Base-by-base conservation (phyloP, 2,888 invertebrate species). In the Eudasyphora cyanicolor region DNA sequence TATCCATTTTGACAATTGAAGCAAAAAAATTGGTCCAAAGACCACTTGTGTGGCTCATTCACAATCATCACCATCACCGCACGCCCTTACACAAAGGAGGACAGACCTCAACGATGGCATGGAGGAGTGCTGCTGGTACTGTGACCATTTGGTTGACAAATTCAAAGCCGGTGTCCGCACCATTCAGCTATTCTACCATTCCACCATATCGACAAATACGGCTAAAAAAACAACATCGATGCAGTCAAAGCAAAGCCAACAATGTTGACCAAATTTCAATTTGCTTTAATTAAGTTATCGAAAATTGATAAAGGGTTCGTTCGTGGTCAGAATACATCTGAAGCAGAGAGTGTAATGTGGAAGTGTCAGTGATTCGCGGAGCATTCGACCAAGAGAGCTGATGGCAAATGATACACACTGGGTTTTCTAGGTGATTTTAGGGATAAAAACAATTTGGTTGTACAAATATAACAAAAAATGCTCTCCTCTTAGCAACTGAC, bases 241-340 rank as follows among this genome's bases (percentile, higher is more conserved):
- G 2, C 6, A 57, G 42, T 21, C 57, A 73, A 54, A 81, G 24
- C 24, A 69, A 57, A 79, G 77, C 49, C 82, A 71, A 69, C 70
- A 67, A 69, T 79, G 75, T 74, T 81, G 79, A 81, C 86, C 86
- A 79, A 81, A 84, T 85, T 86, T 86, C 86, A 86, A 86, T 86
- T 86, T 84, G 85, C 76, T 86, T 86, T 86, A 86, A 86, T 86
- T 86, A 85, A 86, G 85, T 86, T 84, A 86, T 85, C 74, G 81
- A 86, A 86, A 86, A 86, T 86, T 86, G 82, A 86, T 86, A 85
- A 86, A 86, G 76, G 79, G 76, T 82, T 81, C 77, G 79, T 84
- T 81, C 80, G 85, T 77, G 84, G 85, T 74, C 70, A 69, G n/a
- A 38, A 73, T 45, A 57, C 80, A 82, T 67, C 19, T 49, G 19